These are phyloP conservation scores for Rhagium mordax DNA, from an alignment of 2,888 invertebrate genomes.

Conservation along the genomic window DNA sequence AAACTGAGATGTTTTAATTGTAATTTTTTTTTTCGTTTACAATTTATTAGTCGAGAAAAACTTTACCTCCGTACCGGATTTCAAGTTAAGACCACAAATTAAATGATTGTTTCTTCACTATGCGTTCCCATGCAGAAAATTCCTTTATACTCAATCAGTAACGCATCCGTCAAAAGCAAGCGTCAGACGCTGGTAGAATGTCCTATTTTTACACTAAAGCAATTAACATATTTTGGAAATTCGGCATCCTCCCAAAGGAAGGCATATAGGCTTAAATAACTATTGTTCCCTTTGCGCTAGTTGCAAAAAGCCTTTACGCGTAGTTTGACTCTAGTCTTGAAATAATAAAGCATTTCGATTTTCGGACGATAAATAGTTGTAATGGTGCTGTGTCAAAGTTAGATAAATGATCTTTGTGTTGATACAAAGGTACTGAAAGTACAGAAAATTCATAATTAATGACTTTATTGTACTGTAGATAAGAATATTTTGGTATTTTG, in stretches of 20 bases:
- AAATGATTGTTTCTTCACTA: too few relatives aligned
- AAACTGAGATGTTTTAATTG: too few relatives aligned
- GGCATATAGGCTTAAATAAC: constrained; percentile 19
- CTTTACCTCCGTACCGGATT: too few relatives aligned
- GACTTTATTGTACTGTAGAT: constrained; percentile 1
- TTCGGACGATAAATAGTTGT: constrained; percentile 30
- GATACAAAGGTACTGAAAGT: constrained; percentile 33
- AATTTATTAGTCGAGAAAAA: too few relatives aligned
- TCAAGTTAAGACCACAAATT: too few relatives aligned
- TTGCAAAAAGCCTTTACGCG: constrained; percentile 37
- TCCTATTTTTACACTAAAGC: background rate
- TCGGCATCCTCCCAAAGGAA: constrained; percentile 20
- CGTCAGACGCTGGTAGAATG: too few relatives aligned
- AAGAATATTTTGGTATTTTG: background rate
- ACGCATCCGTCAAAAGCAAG: too few relatives aligned
- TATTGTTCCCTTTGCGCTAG: constrained; percentile 14
- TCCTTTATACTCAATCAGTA: too few relatives aligned
- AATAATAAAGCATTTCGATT: constrained; percentile 30
- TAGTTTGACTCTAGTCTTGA: constrained; percentile 18
- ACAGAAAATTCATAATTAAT: constrained; percentile 10
- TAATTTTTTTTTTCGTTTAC: too few relatives aligned
- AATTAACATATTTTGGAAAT: background rate
- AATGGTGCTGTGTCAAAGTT: constrained; percentile 33
- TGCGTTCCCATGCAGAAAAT: too few relatives aligned
- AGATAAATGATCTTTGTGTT: constrained; percentile 35